Conservation (phyloP, 2,888 invertebrate species). For the Dexiosoma caninum region DNA sequence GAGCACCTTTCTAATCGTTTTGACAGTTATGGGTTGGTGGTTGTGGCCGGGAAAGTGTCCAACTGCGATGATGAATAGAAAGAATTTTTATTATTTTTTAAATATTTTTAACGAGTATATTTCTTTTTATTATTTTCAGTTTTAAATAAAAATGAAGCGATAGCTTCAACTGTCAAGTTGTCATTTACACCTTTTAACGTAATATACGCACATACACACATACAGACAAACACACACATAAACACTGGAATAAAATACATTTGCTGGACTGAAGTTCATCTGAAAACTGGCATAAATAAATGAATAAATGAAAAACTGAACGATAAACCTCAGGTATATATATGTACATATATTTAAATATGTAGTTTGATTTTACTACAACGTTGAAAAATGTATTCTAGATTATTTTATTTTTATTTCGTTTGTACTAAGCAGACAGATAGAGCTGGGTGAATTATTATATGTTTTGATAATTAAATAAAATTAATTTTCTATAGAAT, state of each 20-base stretch:
- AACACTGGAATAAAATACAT: too few relatives aligned
- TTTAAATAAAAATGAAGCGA: constrained; percentile 29
- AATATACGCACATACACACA: neutral
- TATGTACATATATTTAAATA: neutral
- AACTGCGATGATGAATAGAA: constrained; percentile 2
- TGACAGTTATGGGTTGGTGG: constrained; percentile 45
- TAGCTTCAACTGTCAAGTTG: constrained; percentile 42
- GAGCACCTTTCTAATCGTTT: constrained; percentile 56
- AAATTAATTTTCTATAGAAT: neutral
- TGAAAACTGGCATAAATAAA: neutral
- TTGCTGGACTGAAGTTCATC: neutral
- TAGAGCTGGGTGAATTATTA: too few relatives aligned
- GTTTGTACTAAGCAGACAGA: neutral
- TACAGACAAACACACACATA: neutral
- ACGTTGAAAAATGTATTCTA: constrained; percentile 4
- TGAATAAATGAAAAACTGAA: neutral
- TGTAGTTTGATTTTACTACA: constrained; percentile 1
- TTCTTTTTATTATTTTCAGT: neutral
- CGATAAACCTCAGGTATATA: neutral
- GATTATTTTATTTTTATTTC: neutral
- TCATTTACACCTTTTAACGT: constrained; percentile 17
- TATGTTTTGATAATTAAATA: neutral
- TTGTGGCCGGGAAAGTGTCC: constrained; percentile 51
- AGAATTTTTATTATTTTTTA: neutral
- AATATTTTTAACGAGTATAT: neutral